Conservation (phyloP, 1,140 invertebrate genomes). For the Akabosia matsudoensis region DNA sequence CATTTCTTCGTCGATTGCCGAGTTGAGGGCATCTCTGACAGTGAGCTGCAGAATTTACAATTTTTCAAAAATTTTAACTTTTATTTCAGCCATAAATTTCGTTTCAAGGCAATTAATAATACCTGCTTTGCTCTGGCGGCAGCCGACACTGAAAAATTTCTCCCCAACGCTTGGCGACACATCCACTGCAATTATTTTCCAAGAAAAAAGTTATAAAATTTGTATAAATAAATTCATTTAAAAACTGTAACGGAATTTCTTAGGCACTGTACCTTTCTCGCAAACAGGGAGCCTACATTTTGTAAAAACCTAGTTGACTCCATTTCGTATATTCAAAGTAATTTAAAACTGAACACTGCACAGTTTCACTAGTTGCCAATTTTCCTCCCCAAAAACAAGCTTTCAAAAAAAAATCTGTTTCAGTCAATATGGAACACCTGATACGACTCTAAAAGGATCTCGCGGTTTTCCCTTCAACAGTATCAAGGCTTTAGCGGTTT, state of each 20-base stretch:
- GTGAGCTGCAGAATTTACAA: conserved; percentile 63
- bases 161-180: conserved; percentile 30
- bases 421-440: too few species aligned
- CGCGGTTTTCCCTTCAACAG: too few species aligned
- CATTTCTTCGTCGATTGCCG: conserved; percentile 96
- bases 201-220: neutral
- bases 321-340: neutral
- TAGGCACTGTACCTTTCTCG: neutral
- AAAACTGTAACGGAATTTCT: neutral
- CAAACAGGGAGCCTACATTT: neutral
- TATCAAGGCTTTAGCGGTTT: too few species aligned
- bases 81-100: neutral
- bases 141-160: conserved; percentile 40
- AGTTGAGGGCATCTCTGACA: conserved; percentile 94
- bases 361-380: neutral
- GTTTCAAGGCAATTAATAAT: neutral
- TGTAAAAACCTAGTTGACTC: neutral
- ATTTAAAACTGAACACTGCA: neutral
- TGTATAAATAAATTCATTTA: neutral
- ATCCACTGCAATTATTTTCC: conserved; percentile 22
- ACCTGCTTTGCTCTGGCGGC: conserved; percentile 37
- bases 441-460: too few species aligned
- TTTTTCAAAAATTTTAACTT: neutral
- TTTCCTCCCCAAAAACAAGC: neutral
- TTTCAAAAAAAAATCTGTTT: neutral